These are phyloP conservation scores for Nephrotoma appendiculata DNA, from an alignment of 2,888 invertebrate species.

Conservation along the genomic window DNA sequence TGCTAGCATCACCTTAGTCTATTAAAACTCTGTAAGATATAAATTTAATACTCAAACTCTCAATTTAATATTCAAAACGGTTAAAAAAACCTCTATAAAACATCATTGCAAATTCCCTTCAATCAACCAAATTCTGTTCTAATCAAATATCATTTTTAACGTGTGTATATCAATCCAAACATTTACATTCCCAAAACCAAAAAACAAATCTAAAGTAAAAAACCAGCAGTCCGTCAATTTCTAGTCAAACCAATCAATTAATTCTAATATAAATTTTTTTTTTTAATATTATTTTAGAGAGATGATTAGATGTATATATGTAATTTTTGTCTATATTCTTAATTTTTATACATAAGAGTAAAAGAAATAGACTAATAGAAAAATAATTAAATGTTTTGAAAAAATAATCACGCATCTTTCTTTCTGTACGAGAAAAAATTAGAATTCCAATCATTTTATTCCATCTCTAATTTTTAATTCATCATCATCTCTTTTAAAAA, in stretches of 20 bases:
- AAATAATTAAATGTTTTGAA: constrained; percentile 2
- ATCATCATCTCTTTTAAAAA: not conserved
- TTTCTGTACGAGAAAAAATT: not conserved
- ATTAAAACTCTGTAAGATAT: too few relatives aligned
- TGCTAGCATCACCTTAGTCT: too few relatives aligned
- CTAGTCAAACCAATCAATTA: constrained; percentile 4
- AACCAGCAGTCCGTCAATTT: constrained; percentile 3
- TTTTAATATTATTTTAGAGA: not conserved
- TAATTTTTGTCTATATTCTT: not conserved
- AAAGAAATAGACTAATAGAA: constrained; percentile 1
- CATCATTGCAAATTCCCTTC: not conserved
- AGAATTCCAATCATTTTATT: constrained; percentile 1
- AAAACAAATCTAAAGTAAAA: not conserved
- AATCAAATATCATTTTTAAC: not conserved
- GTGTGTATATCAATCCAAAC: not conserved
- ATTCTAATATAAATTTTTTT: not conserved
- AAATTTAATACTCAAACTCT: too few relatives aligned
- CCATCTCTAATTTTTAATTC: constrained; percentile 1
- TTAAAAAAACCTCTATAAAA: not conserved
- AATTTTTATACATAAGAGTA: not conserved
- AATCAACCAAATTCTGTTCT: not conserved
- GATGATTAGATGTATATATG: not conserved
- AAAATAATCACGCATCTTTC: constrained; percentile 4
- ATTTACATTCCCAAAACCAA: not conserved
- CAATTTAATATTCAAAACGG: too few relatives aligned